Evolutionary conservation across 2,888 invertebrate genomes (phyloP).

Genomic region (Tachina fera): DNA sequence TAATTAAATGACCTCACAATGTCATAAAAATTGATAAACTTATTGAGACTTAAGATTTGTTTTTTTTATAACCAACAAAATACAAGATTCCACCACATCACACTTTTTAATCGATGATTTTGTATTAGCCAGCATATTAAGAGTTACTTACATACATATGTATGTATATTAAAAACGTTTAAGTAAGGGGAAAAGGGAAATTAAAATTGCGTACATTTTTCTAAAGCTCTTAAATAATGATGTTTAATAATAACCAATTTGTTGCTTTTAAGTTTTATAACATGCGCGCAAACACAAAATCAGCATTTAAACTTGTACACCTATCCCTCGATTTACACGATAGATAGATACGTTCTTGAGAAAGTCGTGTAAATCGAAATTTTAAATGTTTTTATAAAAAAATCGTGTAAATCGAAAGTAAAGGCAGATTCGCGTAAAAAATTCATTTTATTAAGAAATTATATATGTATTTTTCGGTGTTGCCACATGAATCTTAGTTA

Average conservation of each 20-base stretch:
- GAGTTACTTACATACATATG: no score
- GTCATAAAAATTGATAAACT: slow-evolving; percentile 72
- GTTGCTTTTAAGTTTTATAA: slow-evolving; percentile 36
- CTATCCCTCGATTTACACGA: no score
- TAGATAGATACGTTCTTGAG: no score
- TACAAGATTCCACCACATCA: slow-evolving; percentile 39
- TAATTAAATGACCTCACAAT: slow-evolving; percentile 70
- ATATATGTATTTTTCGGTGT: no score
- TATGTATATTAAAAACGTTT: background rate
- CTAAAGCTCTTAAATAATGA: slow-evolving; percentile 1
- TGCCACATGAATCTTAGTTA: no score
- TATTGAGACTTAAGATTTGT: slow-evolving; percentile 55
- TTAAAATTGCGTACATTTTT: background rate
- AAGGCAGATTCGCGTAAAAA: no score
- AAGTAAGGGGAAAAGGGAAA: background rate
- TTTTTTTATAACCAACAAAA: slow-evolving; percentile 3
- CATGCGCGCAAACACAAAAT: no score
- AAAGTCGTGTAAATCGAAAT: no score
- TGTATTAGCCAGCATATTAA: slow-evolving; percentile 8
- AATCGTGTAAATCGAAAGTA: no score
- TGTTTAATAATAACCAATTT: slow-evolving; percentile 32
- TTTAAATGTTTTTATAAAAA: no score
- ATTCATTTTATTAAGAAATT: no score
- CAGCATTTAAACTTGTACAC: no score
- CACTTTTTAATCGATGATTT: background rate